Base-by-base conservation (phyloP, 2,797 vertebrate genomes). In the Myripristis jacobus region DNA sequence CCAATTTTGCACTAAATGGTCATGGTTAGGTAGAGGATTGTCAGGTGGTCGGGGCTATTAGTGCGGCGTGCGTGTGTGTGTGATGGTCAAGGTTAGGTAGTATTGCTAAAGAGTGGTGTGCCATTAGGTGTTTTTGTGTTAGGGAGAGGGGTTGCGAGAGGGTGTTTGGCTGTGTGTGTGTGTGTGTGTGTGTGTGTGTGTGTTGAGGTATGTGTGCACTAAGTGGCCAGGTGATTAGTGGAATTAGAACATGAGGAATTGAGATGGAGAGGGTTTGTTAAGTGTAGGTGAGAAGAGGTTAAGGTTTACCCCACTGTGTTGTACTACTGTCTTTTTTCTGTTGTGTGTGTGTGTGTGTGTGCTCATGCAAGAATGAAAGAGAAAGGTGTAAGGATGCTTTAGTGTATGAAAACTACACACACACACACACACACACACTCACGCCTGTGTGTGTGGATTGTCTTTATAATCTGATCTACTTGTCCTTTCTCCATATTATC, bases 401-500 rank as follows among this genome's bases (percentile, higher is more conserved):
- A n/a, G n/a, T n/a, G n/a, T n/a, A n/a, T n/a, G n/a, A n/a, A n/a
- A n/a, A n/a, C n/a, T n/a, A n/a, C n/a, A n/a, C n/a, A n/a, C n/a
- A n/a, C n/a, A n/a, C n/a, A n/a, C n/a, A n/a, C n/a, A n/a, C n/a
- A n/a, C n/a, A n/a, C n/a, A 48, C 66, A 24, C 51, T 59, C 15
- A 29, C 27, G 12, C 44, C 15, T 44, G 19, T 48, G 29, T 46
- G 66, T 55, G 47, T 64, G 56, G 67, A 92, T 95, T 94, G 93
- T 91, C 87, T 93, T 92, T 89, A 94, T 94, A 92, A 95, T 95
- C 93, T 95, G 94, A 96, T 93, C 93, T 94, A 93, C 90, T 94
- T 95, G 93, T 95, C 90, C 91, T 94, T 95, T 95, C 96, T 91
- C 92, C 91, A 94, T 96, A n/a, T n/a, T 91, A 93, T 95, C 92